Base-by-base conservation (phyloP, 2,797 vertebrate species). In the Anguilla marmorata region DNA sequence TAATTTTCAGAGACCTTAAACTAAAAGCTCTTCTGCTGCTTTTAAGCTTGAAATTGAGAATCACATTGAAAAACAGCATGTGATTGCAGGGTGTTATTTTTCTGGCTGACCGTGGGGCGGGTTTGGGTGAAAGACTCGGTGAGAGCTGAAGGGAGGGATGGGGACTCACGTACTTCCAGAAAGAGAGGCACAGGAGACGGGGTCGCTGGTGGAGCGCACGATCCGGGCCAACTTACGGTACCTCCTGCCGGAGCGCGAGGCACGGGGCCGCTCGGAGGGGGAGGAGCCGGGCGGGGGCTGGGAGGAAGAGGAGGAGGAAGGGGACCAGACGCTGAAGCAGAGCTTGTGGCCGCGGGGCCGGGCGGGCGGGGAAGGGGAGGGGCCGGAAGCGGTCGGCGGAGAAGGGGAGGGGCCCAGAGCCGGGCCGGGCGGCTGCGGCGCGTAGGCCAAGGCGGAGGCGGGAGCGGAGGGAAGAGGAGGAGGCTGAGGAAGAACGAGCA, bases 181-280 rank as follows among this genome's bases (percentile, higher is more conserved):
- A 0, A 90, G 58, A 27, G 97, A 97, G 0, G 95, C 94, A 88
- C 97, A 98, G 0, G 97, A 96, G 76, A 97, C 93, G 0, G 98
- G 98, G 94, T 99, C 98, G 54, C 98, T 99, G 94, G 96, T 97
- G 33, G 98, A 99, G 2, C 97, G 97, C 89, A 98, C 96, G 2
- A 99, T 97, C 87, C 88, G 95, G 8, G 97, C 94, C 93, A 96
- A 92, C 91, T 94, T 96, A 60, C 93, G 94, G 89, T 94, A 94
- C 86, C 93, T 95, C 69, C 92, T 93, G 19, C 90, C 1, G 27
- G 88, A 93, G 84, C 94, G 91, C 41, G 94, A 94, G 30, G 84
- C 94, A 7, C 88, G 92, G 69, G 93, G 92, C 87, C 91, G 89
- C 91, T 96, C 93, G 0, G 88, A 89, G 16, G 92, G 85, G 0